Evolutionary conservation across 2,888 invertebrate species (phyloP).

Genomic region (Dinocampus coccinellae): DNA sequence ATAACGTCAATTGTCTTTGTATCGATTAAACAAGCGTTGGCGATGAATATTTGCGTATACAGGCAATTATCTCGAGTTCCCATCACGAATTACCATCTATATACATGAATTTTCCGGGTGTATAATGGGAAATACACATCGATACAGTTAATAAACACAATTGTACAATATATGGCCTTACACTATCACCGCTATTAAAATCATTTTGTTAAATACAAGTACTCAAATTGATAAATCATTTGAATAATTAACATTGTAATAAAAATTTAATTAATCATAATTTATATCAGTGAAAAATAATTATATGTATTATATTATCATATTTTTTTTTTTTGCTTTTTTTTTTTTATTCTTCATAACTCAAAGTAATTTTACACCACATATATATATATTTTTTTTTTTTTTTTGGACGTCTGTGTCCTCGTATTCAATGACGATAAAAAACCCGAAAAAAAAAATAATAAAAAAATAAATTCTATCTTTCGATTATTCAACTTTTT

Average conservation of each 20-base stretch:
- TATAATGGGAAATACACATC: background rate
- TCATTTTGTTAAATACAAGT: background rate
- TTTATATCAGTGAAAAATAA: no score
- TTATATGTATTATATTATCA: no score
- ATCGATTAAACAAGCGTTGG: conserved; percentile 15
- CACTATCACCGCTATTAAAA: background rate
- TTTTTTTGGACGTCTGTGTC: background rate
- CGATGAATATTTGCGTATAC: conserved; percentile 23
- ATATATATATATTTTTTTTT: background rate
- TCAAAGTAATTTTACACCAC: no score
- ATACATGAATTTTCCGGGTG: conserved; percentile 3
- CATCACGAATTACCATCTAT: conserved; percentile 21
- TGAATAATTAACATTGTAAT: background rate
- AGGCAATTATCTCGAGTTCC: conserved; percentile 1
- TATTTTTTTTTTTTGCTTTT: background rate
- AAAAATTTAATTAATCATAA: no score
- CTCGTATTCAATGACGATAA: no score
- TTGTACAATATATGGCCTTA: background rate
- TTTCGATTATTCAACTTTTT: conserved; percentile 1
- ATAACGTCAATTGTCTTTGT: conserved; percentile 19
- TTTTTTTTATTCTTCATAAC: background rate
- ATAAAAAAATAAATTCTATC: background rate
- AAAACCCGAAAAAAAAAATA: no score
- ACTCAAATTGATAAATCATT: background rate
- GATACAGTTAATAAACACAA: background rate